Conservation (phyloP, 2,113 vertebrate genomes). For the Plotosus lineatus region DNA sequence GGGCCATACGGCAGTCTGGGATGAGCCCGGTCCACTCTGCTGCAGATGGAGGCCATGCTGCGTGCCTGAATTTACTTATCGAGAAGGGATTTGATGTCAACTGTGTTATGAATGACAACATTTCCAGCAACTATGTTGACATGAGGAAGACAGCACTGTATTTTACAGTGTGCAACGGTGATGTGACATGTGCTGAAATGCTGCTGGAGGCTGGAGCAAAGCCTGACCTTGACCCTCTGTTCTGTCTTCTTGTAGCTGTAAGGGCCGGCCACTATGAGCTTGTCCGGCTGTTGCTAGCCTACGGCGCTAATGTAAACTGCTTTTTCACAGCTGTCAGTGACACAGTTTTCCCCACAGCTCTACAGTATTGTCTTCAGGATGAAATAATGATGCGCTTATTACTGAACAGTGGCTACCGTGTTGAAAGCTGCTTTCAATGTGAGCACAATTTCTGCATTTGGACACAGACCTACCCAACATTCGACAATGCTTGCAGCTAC, state of each 20-base stretch:
- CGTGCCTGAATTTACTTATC: constrained; percentile 80
- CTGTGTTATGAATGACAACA: constrained; percentile 68
- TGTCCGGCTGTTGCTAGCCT: constrained; percentile 76
- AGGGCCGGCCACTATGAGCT: constrained; percentile 80
- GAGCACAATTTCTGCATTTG: constrained; percentile 73
- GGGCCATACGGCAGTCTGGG: constrained; percentile 76
- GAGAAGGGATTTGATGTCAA: constrained; percentile 81
- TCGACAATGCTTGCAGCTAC: constrained; percentile 50
- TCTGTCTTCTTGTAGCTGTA: constrained; percentile 82
- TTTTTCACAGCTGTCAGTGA: constrained; percentile 83
- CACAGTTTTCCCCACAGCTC: constrained; percentile 81
- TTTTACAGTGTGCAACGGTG: constrained; percentile 81
- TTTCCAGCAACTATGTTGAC: constrained; percentile 79
- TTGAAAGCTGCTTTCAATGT: constrained; percentile 80
- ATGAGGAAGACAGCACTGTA: constrained; percentile 77
- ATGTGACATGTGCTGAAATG: constrained; percentile 74
- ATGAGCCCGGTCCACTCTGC: constrained; percentile 82
- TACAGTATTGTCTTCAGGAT: constrained; percentile 86
- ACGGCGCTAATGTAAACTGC: constrained; percentile 82
- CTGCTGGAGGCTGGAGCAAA: constrained; percentile 77
- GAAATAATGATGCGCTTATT: constrained; percentile 86
- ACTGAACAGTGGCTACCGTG: constrained; percentile 81
- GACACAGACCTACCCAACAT: constrained; percentile 57
- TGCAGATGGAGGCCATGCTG: constrained; percentile 76
- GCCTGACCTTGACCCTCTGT: constrained; percentile 82